Evolutionary conservation across 2,888 invertebrate genomes (phyloP), one percentile per base, ranked within the genome.

Genomic region (Aphodius granarius): DNA sequence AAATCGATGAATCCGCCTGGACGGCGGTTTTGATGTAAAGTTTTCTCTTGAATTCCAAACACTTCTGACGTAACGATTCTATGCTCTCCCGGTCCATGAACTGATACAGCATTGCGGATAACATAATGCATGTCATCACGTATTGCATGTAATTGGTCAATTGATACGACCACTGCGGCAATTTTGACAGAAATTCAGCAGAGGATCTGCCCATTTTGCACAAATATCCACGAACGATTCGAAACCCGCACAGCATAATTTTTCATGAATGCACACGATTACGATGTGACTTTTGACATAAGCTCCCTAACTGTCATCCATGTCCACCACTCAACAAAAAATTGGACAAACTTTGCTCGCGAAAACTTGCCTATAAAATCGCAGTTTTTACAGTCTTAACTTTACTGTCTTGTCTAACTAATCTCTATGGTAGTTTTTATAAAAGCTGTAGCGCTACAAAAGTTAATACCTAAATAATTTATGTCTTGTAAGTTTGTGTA

Each of bases 221-320:
- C 20, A 75, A 68, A 20, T 75, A 73, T n/a, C 63, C 43, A 65
- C 72, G 73, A 23, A 72, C 73, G 62, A 75, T 75, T 75, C 72
- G 71, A 62, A 73, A 75, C 22, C 75, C 75, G 68, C 77, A 77
- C 73, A 77, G 68, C 75, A 74, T 75, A 76, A 76, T 76, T 76
- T 75, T 65, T 72, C 15, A 71, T 19, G 3, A n/a, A 72, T 66
- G 22, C 22, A 16, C 64, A 74, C 63, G 68, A 43, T 66, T 64
- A 62, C 21, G 68, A 21, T 75, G 43, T 22, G 66, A 21, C 63
- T 9, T 43, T 43, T 43, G 43, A 43, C 43, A 43, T 13, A 43
- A 9, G 43, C 43, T 43, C 43, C 43, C 13, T 6, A 43, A 43
- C 13, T 43, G 43, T 43, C 43, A 43, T n/a, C n/a, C n/a, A n/a